Evolutionary conservation across 1,140 invertebrate genomes (phyloP).

Genomic region (Mycetomoellerius zeteki): DNA sequence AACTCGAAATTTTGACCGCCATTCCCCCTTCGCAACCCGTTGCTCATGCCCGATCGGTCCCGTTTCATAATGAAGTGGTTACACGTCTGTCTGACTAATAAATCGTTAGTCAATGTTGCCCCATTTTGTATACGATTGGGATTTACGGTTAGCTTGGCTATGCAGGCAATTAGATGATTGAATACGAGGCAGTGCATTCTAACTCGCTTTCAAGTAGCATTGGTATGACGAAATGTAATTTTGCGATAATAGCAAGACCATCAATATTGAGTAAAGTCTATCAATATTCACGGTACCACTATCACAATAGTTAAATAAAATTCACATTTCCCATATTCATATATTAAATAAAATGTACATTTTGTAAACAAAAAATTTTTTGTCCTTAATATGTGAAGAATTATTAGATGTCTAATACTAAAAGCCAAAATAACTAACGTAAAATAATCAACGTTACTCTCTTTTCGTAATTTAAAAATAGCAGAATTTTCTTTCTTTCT

Average conservation of each 20-base stretch:
- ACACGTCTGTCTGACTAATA: constrained; percentile 67
- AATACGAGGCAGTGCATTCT: constrained; percentile 56
- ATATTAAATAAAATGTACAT: constrained; percentile 16
- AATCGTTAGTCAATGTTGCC: constrained; percentile 69
- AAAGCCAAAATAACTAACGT: neutral
- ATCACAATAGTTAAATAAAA: constrained; percentile 26
- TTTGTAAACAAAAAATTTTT: neutral
- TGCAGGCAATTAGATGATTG: constrained; percentile 63
- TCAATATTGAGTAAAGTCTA: constrained; percentile 4
- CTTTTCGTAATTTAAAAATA: neutral
- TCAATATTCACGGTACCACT: neutral
- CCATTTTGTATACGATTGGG: constrained; percentile 65
- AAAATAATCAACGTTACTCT: neutral
- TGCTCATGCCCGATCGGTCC: neutral
- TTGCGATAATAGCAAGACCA: constrained; percentile 30
- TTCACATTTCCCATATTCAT: neutral
- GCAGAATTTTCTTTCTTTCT: constrained; percentile 36
- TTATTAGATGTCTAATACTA: neutral
- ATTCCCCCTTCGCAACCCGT: neutral
- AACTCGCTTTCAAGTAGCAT: constrained; percentile 48
- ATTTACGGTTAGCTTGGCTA: constrained; percentile 65
- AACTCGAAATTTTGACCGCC: constrained; percentile 45
- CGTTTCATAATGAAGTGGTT: constrained; percentile 69
- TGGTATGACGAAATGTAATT: constrained; percentile 45
- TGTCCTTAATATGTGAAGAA: neutral